These are phyloP conservation scores for Chelonoidis abingdonii DNA, from an alignment of 2,113 vertebrate genomes.

Conservation along the genomic window DNA sequence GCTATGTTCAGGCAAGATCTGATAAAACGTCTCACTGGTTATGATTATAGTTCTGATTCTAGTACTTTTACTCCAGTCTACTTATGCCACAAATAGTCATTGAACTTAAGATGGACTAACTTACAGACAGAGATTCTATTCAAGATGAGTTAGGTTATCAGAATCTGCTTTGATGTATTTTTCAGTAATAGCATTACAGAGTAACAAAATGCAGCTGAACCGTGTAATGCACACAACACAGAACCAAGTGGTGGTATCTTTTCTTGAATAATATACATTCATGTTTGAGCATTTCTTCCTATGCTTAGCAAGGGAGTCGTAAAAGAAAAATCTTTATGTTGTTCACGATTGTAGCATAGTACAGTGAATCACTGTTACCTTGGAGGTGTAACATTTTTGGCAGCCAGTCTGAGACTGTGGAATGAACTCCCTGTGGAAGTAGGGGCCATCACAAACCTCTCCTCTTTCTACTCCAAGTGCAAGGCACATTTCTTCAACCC, in stretches of 20 bases:
- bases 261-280: neutral
- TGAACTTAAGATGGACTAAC: neutral
- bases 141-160: neutral
- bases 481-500: no score
- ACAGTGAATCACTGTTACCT: no score
- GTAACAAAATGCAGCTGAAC: neutral
- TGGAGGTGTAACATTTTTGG: no score
- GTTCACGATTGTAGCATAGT: neutral
- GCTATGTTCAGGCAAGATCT: neutral
- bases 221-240: neutral
- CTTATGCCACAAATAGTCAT: neutral
- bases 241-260: neutral
- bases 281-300: neutral
- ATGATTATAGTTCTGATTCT: neutral
- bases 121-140: neutral
- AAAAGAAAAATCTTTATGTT: neutral
- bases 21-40: neutral
- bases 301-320: neutral
- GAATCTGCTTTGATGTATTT: neutral
- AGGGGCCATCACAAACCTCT: no score
- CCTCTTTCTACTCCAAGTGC: no score
- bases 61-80: neutral
- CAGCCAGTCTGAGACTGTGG: no score
- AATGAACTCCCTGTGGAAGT: no score
- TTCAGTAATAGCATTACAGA: accelerated